Percentiles rank a stretch among this genome's conserved stretches.
phyloP scores from a whole-genome alignment of 2,888 invertebrate genomes.

The Cataglyphis rosenhaueri region DNA sequence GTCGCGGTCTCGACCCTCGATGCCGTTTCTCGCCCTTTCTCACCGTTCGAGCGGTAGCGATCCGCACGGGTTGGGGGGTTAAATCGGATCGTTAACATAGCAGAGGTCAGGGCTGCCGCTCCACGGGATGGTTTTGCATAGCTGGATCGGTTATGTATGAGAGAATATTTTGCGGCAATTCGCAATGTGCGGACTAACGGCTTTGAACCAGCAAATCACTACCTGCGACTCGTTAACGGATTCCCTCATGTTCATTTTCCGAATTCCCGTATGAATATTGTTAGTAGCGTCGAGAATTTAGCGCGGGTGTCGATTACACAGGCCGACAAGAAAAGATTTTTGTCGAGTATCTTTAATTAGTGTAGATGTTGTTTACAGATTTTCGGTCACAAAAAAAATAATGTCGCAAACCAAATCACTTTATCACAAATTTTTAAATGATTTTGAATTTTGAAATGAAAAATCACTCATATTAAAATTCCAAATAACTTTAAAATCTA shows the following conservation, averaged over 20 bases:
- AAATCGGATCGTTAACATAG: constrained; percentile 75
- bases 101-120: constrained; percentile 74
- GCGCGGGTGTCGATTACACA: constrained; percentile 4
- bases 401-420: no score
- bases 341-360: no score
- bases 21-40: constrained; percentile 49
- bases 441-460: no score
- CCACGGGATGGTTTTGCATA: constrained; percentile 48
- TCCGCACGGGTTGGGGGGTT: constrained; percentile 60
- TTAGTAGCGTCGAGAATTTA: constrained; percentile 27
- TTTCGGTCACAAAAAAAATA: no score
- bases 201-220: constrained; percentile 55
- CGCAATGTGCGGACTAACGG: constrained; percentile 40
- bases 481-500: no score
- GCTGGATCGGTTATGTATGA: constrained; percentile 41
- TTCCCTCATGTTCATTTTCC: constrained; percentile 35
- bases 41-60: constrained; percentile 66
- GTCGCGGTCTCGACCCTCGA: constrained; percentile 50
- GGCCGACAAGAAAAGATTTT: no score
- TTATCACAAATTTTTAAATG: no score
- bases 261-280: constrained; percentile 31
- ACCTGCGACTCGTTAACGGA: constrained; percentile 48
- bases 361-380: no score
- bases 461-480: no score
- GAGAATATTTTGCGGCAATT: constrained; percentile 40